Percentiles rank a stretch among this genome's conserved stretches.
These are phyloP conservation scores for Diachasma alloeum DNA, from an alignment of 1,140 invertebrate species.

Conservation along the genomic window DNA sequence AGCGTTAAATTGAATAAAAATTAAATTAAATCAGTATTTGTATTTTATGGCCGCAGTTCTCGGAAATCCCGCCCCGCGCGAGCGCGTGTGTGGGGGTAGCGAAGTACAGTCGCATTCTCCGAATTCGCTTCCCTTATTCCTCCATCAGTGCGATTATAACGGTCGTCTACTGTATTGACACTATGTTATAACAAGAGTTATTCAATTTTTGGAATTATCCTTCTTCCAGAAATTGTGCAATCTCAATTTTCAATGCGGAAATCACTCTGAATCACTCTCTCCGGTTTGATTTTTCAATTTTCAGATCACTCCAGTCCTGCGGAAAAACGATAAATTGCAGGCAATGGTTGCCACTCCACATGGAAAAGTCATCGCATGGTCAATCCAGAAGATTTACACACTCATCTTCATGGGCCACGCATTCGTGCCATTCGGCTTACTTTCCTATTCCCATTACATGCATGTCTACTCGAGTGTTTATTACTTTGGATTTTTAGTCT, in stretches of 20 bases:
- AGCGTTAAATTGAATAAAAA: too few relatives aligned
- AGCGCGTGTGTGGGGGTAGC: too few relatives aligned
- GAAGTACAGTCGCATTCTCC: too few relatives aligned
- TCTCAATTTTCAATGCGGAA: not conserved
- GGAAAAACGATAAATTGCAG: constrained; percentile 39
- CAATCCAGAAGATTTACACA: constrained; percentile 79
- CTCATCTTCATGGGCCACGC: constrained; percentile 87
- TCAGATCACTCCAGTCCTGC: constrained; percentile 52
- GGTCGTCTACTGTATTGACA: too few relatives aligned
- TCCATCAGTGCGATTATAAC: too few relatives aligned
- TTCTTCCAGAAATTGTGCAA: not conserved
- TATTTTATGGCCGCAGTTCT: too few relatives aligned
- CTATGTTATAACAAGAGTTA: too few relatives aligned
- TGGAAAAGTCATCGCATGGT: constrained; percentile 58
- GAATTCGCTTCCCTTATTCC: too few relatives aligned
- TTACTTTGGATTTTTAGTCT: constrained; percentile 73
- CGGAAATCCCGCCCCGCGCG: too few relatives aligned
- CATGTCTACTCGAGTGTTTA: constrained; percentile 69
- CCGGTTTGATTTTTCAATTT: constrained; percentile 15
- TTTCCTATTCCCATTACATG: constrained; percentile 74
- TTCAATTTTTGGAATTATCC: not conserved
- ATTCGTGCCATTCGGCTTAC: constrained; percentile 80
- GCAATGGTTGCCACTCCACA: constrained; percentile 10
- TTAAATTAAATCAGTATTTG: too few relatives aligned
- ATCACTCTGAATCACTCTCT: not conserved